phyloP scores from a whole-genome alignment of 2,888 invertebrate genomes.

The Ferrisia virgata region DNA sequence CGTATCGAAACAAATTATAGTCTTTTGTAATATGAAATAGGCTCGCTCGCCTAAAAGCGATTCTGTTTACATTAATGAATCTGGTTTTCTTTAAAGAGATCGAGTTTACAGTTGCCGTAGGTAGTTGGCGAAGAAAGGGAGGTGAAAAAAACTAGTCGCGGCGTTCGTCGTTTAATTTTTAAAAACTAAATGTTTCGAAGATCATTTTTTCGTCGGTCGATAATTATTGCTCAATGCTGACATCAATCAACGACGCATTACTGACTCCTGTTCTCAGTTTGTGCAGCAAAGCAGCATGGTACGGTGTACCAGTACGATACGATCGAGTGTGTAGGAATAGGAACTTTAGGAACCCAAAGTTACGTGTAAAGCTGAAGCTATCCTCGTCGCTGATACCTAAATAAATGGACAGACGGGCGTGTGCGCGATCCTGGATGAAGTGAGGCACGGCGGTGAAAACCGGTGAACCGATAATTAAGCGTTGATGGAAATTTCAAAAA shows the following conservation, averaged over 20 bases:
- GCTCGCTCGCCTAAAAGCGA: slow-evolving; percentile 39
- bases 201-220: neutral
- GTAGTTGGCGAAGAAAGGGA: neutral
- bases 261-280: neutral
- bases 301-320: no score
- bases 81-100: slow-evolving; percentile 31
- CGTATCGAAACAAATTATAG: slow-evolving; percentile 39
- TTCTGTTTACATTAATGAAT: slow-evolving; percentile 44
- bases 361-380: no score
- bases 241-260: slow-evolving; percentile 39
- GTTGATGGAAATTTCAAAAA: slow-evolving; percentile 36
- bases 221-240: slow-evolving; percentile 40
- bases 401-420: neutral
- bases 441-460: neutral
- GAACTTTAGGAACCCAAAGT: no score
- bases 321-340: neutral
- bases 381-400: no score
- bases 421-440: neutral
- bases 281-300: neutral
- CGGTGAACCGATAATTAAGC: slow-evolving; percentile 31
- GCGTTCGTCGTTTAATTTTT: slow-evolving; percentile 27
- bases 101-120: slow-evolving; percentile 3
- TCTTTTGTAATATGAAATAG: slow-evolving; percentile 38
- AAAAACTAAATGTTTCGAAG: slow-evolving; percentile 35
- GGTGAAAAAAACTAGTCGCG: neutral